phyloP scores from a whole-genome alignment of 2,888 invertebrate genomes.

The Lasius platythorax region DNA sequence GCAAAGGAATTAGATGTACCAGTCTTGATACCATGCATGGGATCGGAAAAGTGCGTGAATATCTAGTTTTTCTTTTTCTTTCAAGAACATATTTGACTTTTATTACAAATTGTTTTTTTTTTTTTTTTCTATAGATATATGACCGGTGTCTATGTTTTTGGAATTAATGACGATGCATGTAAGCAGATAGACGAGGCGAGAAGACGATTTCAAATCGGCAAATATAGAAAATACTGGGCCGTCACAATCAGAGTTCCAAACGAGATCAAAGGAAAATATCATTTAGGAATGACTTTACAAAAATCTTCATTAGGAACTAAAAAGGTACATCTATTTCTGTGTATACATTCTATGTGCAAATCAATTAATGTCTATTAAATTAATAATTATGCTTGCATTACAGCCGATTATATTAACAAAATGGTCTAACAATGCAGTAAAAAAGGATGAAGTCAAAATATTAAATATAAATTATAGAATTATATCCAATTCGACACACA shows the following conservation, averaged over 20 bases:
- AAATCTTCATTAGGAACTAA: constrained; percentile 23
- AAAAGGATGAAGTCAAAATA: constrained; percentile 68
- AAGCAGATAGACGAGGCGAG: constrained; percentile 59
- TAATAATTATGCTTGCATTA: constrained; percentile 51
- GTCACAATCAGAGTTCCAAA: constrained; percentile 68
- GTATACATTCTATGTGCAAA: neutral
- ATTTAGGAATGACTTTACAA: constrained; percentile 65
- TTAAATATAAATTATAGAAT: constrained; percentile 76
- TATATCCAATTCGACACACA: constrained; percentile 73
- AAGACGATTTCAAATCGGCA: neutral
- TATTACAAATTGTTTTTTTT: neutral
- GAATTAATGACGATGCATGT: constrained; percentile 52
- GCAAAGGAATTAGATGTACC: constrained; percentile 69
- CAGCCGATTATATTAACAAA: constrained; percentile 72
- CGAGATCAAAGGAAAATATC: constrained; percentile 62
- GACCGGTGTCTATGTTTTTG: constrained; percentile 74
- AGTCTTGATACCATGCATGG: constrained; percentile 61
- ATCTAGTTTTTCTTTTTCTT: neutral
- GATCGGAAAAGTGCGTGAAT: constrained; percentile 73
- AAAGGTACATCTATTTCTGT: constrained; percentile 31
- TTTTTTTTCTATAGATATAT: constrained; percentile 68
- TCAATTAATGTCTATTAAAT: neutral
- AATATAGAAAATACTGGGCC: constrained; percentile 72
- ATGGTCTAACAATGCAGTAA: constrained; percentile 70
- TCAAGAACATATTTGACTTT: neutral